Evolutionary conservation across 2,113 vertebrate species (phyloP), one percentile per base, ranked within the genome.

Genomic region (Triplophysa dalaica): DNA sequence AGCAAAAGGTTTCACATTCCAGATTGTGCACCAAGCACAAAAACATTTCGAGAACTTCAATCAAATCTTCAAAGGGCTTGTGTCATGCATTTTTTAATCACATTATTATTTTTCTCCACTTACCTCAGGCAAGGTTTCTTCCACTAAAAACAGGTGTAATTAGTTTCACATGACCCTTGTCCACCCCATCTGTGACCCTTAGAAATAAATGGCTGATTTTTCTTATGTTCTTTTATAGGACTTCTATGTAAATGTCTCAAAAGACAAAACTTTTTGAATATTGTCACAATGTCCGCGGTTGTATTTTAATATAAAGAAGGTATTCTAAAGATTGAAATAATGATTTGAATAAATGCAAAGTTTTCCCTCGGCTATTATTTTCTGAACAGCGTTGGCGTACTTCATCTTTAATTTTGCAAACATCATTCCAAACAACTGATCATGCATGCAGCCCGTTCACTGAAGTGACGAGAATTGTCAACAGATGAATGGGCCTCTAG

Each of bases 381-480:
- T 24, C 17, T 12, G 1, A 33, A n/a, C 2, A 8, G 50, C 69
- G n/a, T 19, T 14, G 26, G 17, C 52, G n/a, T 21, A 33, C 29
- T 70, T 19, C 26, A 62, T 45, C 58, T 75, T 75, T 75, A 48
- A 75, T 75, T 75, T 62, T 38, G 24, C 56, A 45, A 62, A 43
- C 54, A 62, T 74, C 56, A 24, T 38, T 8, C 21, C 58, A 29
- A 63, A 75, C 54, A 73, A 60, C 70, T 73, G 56, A 60, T 73
- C 70, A 43, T 73, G 70, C 38, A 73, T 73, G 70, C 70, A 61
- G 21, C 58, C 56, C 41, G 62, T 48, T 26, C 11, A 22, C 58
- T 75, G 58, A 75, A 62, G 38, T 26, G 72, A 19, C 60, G 62
- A 43, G 16, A 22, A 48, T 75, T 75, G 41, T 48, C 13, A 73